phyloP scores from a whole-genome alignment of 2,113 vertebrate genomes.

The Spheniscus mendiculus region DNA sequence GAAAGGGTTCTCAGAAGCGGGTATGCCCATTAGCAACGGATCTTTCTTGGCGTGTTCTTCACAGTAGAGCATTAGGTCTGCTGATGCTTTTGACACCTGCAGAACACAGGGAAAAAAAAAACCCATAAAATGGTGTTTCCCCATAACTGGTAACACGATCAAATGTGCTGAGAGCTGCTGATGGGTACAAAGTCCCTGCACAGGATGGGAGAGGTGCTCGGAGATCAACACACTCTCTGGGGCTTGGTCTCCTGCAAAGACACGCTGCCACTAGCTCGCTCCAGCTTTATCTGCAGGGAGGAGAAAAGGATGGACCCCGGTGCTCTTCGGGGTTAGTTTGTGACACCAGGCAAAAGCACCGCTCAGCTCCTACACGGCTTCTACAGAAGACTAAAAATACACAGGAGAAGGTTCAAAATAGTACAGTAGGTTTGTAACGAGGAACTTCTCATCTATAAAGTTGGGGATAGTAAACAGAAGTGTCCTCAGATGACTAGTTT shows the following conservation, averaged over 20 bases:
- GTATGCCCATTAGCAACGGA: constrained; percentile 90
- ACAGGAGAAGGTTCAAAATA: background rate
- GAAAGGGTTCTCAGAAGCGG: constrained; percentile 95
- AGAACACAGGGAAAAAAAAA: background rate
- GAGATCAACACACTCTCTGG: background rate
- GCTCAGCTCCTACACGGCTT: background rate
- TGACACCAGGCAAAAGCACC: background rate
- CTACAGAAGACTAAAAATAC: background rate
- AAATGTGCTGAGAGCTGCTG: accelerated
- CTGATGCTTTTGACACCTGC: constrained; percentile 94
- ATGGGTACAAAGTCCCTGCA: background rate
- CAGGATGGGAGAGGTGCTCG: background rate
- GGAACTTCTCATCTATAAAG: background rate
- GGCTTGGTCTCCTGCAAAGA: background rate
- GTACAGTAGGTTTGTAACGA: accelerated
- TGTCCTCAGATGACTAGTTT: background rate
- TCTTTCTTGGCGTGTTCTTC: constrained; percentile 89
- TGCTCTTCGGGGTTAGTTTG: accelerated
- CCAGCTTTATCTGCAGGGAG: background rate
- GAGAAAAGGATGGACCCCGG: accelerated
- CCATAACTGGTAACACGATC: accelerated
- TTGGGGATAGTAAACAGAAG: background rate
- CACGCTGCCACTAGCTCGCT: background rate
- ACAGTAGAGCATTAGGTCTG: constrained; percentile 92
- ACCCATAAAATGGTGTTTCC: accelerated